Evolutionary conservation across 2,797 vertebrate genomes (phyloP).

Genomic region (Anomalospiza imberbis): DNA sequence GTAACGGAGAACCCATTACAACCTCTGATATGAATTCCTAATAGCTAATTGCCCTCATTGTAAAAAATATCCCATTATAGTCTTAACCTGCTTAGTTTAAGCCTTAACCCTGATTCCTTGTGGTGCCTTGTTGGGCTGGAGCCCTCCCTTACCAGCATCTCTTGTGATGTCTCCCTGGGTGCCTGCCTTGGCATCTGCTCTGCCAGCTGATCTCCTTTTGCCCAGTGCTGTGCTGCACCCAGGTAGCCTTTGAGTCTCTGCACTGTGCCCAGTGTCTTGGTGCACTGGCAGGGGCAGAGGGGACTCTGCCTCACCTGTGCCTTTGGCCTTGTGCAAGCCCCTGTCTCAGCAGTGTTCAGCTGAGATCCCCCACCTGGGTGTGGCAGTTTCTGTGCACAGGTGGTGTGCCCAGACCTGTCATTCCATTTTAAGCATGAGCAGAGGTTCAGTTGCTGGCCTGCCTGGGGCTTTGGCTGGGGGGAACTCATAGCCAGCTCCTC

Average conservation of each 20-base stretch:
- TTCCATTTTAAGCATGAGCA: fast-evolving
- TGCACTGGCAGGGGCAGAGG: neutral
- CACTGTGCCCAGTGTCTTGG: neutral
- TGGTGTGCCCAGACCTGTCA: neutral
- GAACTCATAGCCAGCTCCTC: neutral
- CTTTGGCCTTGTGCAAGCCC: neutral
- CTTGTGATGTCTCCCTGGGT: fast-evolving
- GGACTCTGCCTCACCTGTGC: neutral
- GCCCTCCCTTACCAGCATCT: neutral
- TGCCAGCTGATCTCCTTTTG: fast-evolving
- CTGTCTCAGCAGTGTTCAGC: neutral
- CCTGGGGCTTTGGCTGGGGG: neutral
- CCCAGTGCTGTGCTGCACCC: neutral
- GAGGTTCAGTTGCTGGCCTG: neutral
- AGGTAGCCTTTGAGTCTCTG: fast-evolving
- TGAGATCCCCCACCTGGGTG: fast-evolving
- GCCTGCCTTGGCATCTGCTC: neutral
- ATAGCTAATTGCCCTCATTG: neutral
- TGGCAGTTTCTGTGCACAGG: fast-evolving
- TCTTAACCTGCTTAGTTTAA: constrained; percentile 1
- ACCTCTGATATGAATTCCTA: neutral
- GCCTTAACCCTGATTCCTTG: neutral
- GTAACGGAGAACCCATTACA: neutral
- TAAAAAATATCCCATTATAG: neutral
- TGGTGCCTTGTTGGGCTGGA: neutral